Conservation (phyloP, 2,113 vertebrate genomes). For the Macquaria australasica region DNA sequence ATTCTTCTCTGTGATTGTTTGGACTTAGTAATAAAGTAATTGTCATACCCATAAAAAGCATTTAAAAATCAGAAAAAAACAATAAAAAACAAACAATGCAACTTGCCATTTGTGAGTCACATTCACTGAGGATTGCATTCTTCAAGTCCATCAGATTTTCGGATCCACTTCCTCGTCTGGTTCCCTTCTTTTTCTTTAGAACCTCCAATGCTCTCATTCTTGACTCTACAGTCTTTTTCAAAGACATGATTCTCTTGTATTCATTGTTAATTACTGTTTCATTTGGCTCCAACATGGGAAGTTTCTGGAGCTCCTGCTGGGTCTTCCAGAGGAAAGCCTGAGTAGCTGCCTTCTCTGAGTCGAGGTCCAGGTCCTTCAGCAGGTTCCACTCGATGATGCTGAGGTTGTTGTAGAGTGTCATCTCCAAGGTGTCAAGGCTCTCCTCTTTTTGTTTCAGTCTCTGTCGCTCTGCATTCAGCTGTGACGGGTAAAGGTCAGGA, state of each 20-base stretch:
- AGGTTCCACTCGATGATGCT: conserved; percentile 75
- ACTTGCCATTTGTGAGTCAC: conserved; percentile 88
- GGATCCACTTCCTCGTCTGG: conserved; percentile 51
- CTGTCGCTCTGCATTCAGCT: conserved; percentile 82
- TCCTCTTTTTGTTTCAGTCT: conserved; percentile 80
- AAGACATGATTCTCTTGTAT: conserved; percentile 78
- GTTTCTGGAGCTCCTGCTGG: conserved; percentile 80
- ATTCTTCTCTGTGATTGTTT: background rate
- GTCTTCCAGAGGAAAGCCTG: conserved; percentile 78
- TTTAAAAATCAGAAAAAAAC: background rate
- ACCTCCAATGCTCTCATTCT: conserved; percentile 80
- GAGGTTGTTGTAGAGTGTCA: conserved; percentile 78
- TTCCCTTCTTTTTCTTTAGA: conserved; percentile 64
- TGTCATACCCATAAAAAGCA: background rate
- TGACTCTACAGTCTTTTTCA: conserved; percentile 84
- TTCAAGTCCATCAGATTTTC: conserved; percentile 74
- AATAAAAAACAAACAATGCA: background rate
- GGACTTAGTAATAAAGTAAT: background rate
- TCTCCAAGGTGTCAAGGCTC: conserved; percentile 72
- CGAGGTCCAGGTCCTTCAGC: conserved; percentile 74
- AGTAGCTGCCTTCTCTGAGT: conserved; percentile 76
- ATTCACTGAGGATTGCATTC: conserved; percentile 74
- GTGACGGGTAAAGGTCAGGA: conserved; percentile 78
- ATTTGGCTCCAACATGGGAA: conserved; percentile 77
- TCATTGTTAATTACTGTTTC: conserved; percentile 77